Evolutionary conservation across 2,888 invertebrate genomes (phyloP).

Genomic region (Chrysotoxum bicinctum): DNA sequence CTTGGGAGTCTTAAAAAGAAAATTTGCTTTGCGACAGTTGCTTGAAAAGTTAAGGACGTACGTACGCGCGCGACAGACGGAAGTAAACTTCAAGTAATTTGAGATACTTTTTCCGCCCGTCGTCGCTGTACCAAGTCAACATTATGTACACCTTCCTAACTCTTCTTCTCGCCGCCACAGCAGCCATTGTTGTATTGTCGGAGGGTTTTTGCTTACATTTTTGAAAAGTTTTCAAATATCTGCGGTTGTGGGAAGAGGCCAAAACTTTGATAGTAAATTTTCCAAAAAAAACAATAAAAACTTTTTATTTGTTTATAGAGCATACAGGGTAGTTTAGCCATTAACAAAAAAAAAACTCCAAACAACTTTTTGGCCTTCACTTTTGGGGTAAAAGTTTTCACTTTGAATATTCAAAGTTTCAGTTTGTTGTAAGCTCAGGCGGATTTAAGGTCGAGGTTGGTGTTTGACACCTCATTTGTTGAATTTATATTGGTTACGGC

Average conservation of each 20-base stretch:
- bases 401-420: slow-evolving; percentile 62
- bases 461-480: slow-evolving; percentile 70
- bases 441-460: slow-evolving; percentile 32
- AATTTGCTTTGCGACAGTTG: slow-evolving; percentile 68
- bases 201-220: neutral
- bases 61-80: slow-evolving; percentile 56
- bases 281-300: slow-evolving; percentile 62
- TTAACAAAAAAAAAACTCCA: neutral
- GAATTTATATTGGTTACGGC: slow-evolving; percentile 44
- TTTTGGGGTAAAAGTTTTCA: slow-evolving; percentile 47
- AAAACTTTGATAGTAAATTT: slow-evolving; percentile 70
- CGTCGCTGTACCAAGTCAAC: neutral
- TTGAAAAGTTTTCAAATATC: slow-evolving; percentile 70
- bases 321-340: neutral
- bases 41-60: slow-evolving; percentile 40
- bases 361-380: slow-evolving; percentile 15
- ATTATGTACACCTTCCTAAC: neutral
- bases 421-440: neutral
- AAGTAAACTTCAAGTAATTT: slow-evolving; percentile 72
- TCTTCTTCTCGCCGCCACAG: neutral
- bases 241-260: slow-evolving; percentile 59
- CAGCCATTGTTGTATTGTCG: neutral
- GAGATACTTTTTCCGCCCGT: slow-evolving; percentile 46
- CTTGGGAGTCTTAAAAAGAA: slow-evolving; percentile 26
- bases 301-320: slow-evolving; percentile 66